A percentile compares a stretch with the other conserved stretches of the same genome.
phyloP scores from a whole-genome alignment of 2,113 vertebrate genomes.

The Cynocephalus volans region DNA sequence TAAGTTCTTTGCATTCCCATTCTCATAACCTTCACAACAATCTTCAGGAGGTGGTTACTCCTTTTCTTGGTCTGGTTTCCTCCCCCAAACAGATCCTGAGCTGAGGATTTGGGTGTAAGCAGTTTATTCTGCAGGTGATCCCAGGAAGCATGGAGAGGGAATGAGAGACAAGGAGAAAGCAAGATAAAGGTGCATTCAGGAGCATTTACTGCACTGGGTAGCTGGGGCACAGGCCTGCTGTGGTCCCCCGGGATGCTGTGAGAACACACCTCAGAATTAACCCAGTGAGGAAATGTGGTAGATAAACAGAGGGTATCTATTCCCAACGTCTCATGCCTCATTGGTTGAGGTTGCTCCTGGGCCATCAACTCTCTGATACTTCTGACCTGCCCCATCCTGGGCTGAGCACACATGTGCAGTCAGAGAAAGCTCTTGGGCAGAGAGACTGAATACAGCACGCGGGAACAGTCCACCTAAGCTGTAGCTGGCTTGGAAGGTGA shows the following conservation, averaged over 20 bases:
- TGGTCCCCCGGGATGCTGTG: neutral
- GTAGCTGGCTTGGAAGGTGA: too few relatives aligned
- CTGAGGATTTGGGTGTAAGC: too few relatives aligned
- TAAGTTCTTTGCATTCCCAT: neutral
- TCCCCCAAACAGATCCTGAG: neutral
- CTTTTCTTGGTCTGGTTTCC: neutral
- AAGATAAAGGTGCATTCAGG: fast-evolving
- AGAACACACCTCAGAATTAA: neutral
- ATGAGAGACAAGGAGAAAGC: neutral
- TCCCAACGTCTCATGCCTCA: neutral
- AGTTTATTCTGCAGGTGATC: neutral
- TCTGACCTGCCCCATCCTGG: neutral
- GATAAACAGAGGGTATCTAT: too few relatives aligned
- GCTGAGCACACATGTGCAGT: neutral
- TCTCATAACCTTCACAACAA: neutral
- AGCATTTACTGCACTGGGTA: too few relatives aligned
- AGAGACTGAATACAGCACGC: neutral
- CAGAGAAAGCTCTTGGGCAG: neutral
- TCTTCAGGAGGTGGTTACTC: neutral
- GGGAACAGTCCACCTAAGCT: neutral
- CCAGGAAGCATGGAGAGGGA: neutral
- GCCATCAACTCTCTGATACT: neutral
- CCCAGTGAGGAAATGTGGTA: neutral
- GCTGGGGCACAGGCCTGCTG: fast-evolving
- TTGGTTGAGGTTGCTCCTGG: neutral